Percentiles rank a stretch among this genome's conserved stretches.
phyloP scores from a whole-genome alignment of 2,888 invertebrate genomes.

The Sthenelais limicola region DNA sequence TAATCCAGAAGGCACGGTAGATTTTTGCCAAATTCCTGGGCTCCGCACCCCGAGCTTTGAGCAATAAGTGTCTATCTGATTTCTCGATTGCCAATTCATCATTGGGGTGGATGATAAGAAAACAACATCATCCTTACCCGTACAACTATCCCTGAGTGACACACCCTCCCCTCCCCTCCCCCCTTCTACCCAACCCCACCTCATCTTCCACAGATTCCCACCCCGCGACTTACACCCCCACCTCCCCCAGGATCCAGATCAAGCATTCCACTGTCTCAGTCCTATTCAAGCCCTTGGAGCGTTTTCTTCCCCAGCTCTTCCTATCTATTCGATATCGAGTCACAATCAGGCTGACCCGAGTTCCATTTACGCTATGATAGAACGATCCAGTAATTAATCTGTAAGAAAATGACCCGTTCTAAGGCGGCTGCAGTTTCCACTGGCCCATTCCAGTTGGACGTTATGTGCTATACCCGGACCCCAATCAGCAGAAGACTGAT shows the following conservation, averaged over 20 bases:
- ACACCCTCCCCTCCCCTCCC: neutral
- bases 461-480: constrained; percentile 11
- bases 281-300: too few species aligned
- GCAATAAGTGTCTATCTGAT: too few species aligned
- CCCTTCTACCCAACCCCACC: neutral
- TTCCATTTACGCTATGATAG: constrained; percentile 24
- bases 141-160: neutral
- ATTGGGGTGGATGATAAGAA: constrained; percentile 25
- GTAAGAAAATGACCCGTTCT: constrained; percentile 23
- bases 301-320: neutral
- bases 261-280: too few species aligned
- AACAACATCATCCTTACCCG: constrained; percentile 7
- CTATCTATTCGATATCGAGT: constrained; percentile 22
- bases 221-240: neutral
- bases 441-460: neutral
- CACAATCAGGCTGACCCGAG: constrained; percentile 26
- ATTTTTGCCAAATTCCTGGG: constrained; percentile 20
- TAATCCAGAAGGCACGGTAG: constrained; percentile 14
- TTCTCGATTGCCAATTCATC: constrained; percentile 13
- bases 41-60: neutral
- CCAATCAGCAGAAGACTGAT: constrained; percentile 30
- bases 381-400: constrained; percentile 32
- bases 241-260: too few species aligned
- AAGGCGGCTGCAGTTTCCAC: neutral
- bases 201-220: neutral